phyloP scores from a whole-genome alignment of 2,113 vertebrate genomes.

The Litocranius walleri region DNA sequence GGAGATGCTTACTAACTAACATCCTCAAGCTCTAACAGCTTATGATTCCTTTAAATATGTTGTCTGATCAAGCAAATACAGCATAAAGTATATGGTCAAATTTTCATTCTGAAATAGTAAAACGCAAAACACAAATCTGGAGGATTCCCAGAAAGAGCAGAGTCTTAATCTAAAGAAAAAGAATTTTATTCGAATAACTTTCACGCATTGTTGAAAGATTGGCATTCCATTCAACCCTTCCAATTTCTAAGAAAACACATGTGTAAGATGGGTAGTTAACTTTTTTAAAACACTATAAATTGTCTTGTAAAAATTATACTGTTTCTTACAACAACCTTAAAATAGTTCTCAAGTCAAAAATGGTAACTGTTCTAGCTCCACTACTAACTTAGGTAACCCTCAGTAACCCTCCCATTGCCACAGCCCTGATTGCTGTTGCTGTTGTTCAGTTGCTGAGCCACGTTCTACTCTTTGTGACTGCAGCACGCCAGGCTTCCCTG shows the following conservation, averaged over 20 bases:
- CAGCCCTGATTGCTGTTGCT: neutral
- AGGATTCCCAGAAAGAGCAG: constrained; percentile 37
- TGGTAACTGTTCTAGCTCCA: neutral
- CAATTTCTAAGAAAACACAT: constrained; percentile 48
- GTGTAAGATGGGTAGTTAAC: constrained; percentile 59
- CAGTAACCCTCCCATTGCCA: neutral
- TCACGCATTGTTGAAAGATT: neutral
- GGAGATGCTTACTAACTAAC: neutral
- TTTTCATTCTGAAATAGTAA: constrained; percentile 33
- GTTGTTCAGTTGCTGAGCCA: neutral
- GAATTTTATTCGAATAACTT: constrained; percentile 46
- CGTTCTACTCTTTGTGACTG: neutral
- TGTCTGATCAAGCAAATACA: constrained; percentile 23
- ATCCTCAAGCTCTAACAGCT: neutral
- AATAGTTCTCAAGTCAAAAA: constrained; percentile 60
- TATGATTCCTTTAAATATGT: neutral
- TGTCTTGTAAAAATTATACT: constrained; percentile 68
- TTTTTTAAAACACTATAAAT: constrained; percentile 69
- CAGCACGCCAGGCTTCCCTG: neutral
- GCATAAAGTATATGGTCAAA: neutral
- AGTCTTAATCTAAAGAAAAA: constrained; percentile 27
- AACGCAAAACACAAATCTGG: constrained; percentile 38
- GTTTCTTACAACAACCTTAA: constrained; percentile 58
- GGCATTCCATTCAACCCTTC: constrained; percentile 35
- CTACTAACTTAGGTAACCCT: neutral